A percentile compares a stretch with the other conserved stretches of the same genome.
phyloP scores from a whole-genome alignment of 2,888 invertebrate genomes.

The Unio pictorum region DNA sequence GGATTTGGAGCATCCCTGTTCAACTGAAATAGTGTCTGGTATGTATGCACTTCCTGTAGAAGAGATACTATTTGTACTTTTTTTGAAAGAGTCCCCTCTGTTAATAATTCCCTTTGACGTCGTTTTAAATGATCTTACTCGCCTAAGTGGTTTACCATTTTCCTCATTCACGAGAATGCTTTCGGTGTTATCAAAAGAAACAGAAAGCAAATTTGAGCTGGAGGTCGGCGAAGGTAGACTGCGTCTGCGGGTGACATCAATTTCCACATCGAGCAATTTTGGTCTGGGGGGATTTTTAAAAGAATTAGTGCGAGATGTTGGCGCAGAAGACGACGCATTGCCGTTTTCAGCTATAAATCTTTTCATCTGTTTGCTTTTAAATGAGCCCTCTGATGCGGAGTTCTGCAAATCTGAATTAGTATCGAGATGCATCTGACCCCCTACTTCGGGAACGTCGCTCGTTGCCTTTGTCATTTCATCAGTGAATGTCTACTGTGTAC shows the following conservation, averaged over 20 bases:
- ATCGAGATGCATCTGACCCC: too few relatives aligned
- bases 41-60: conserved; percentile 75
- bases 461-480: too few relatives aligned
- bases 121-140: conserved; percentile 93
- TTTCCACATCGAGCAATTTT: conserved; percentile 36
- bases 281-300: conserved; percentile 57
- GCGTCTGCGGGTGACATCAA: conserved; percentile 43
- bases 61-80: conserved; percentile 89
- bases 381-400: too few relatives aligned
- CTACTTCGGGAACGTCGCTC: too few relatives aligned
- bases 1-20: conserved; percentile 13
- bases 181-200: conserved; percentile 19
- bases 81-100: conserved; percentile 92
- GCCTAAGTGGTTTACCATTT: conserved; percentile 55
- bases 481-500: too few relatives aligned
- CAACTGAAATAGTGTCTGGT: conserved; percentile 21
- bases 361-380: too few relatives aligned
- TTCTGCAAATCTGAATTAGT: too few relatives aligned
- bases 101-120: conserved; percentile 85
- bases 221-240: conserved; percentile 45
- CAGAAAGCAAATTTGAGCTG: conserved; percentile 24
- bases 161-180: conserved; percentile 18
- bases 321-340: conserved; percentile 25
- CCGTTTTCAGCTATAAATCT: too few relatives aligned
- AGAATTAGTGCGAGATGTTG: conserved; percentile 60